Conservation (phyloP, 2,888 invertebrate genomes). For the Resseliella maxima region DNA sequence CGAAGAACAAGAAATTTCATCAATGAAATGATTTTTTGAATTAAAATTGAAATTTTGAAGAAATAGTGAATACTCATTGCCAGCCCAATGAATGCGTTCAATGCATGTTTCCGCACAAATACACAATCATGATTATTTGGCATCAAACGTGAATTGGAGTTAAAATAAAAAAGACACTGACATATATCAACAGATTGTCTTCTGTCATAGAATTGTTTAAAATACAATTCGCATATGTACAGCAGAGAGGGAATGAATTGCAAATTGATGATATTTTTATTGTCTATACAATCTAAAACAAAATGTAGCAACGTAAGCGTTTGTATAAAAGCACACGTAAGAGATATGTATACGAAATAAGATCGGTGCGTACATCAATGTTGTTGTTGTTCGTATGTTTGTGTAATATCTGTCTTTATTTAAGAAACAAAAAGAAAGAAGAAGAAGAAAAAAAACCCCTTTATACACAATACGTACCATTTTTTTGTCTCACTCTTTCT, state of each 20-base stretch:
- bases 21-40: too few relatives aligned
- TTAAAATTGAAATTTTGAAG: too few relatives aligned
- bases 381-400: neutral
- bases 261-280: neutral
- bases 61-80: too few relatives aligned
- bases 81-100: neutral
- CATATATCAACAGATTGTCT: conserved; percentile 1
- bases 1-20: too few relatives aligned
- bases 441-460: neutral
- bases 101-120: neutral
- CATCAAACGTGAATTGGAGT: neutral
- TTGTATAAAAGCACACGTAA: conserved; percentile 1
- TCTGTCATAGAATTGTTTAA: neutral
- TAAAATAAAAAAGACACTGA: neutral
- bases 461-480: neutral
- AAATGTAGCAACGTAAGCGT: conserved; percentile 17
- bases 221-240: neutral
- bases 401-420: neutral
- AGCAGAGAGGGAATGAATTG: neutral
- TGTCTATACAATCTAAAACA: neutral
- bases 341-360: conserved; percentile 3
- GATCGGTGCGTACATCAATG: neutral
- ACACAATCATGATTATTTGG: neutral
- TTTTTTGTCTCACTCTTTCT: neutral
- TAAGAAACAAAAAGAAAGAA: neutral